Conservation (phyloP, 2,797 vertebrate species). For the Siniperca undulata region DNA sequence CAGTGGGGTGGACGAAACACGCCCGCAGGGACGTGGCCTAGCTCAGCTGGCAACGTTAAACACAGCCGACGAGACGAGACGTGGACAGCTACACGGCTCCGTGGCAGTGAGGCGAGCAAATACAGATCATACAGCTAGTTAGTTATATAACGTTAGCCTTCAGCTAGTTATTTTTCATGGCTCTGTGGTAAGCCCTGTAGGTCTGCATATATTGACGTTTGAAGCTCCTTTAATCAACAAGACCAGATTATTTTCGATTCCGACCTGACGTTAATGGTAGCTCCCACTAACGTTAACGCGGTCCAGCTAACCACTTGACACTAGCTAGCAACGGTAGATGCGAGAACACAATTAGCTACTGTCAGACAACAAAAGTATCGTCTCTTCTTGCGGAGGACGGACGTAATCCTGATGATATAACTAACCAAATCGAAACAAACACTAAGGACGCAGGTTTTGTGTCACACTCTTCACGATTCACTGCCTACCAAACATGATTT, state of each 20-base stretch:
- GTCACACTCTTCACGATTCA: slow-evolving; percentile 2
- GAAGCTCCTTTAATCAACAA: not conserved
- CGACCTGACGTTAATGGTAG: slow-evolving; percentile 51
- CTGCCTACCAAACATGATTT: slow-evolving; percentile 34
- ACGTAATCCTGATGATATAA: not conserved
- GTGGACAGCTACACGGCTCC: slow-evolving; percentile 68
- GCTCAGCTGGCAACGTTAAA: slow-evolving; percentile 70
- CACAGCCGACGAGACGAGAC: slow-evolving; percentile 69
- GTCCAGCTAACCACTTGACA: slow-evolving; percentile 50
- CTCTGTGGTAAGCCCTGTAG: rapidly evolving
- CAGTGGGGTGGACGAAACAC: slow-evolving; percentile 58
- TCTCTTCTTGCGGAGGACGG: slow-evolving; percentile 1
- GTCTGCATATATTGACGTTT: not conserved
- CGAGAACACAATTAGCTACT: not conserved
- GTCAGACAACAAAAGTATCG: not conserved
- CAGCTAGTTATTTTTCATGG: rapidly evolving
- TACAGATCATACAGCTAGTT: slow-evolving; percentile 23
- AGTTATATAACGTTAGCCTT: not conserved
- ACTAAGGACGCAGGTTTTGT: slow-evolving; percentile 13
- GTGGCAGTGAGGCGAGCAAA: slow-evolving; percentile 49
- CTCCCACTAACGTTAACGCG: slow-evolving; percentile 21
- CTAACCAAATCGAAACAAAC: not conserved
- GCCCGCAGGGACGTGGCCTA: slow-evolving; percentile 85
- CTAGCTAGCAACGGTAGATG: slow-evolving; percentile 43
- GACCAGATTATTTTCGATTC: slow-evolving; percentile 19